A percentile compares a stretch with the other conserved stretches of the same genome.
phyloP scores from a whole-genome alignment of 2,113 vertebrate genomes.

The Chaetops frenatus region DNA sequence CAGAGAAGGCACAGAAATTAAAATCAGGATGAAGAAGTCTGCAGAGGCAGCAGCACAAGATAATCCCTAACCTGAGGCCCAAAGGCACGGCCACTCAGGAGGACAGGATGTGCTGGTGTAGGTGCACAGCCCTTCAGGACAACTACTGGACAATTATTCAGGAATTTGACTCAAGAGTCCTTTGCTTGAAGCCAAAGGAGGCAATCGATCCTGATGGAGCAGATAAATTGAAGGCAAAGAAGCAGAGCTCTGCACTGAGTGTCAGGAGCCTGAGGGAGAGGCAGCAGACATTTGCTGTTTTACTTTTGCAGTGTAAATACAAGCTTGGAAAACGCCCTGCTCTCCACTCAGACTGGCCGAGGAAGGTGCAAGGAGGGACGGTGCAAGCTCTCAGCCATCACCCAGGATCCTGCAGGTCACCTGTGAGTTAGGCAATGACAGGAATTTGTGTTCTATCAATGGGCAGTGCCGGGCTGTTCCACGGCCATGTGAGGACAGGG shows the following conservation, averaged over 20 bases:
- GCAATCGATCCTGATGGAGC: background rate
- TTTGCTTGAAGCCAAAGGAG: background rate
- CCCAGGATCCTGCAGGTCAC: background rate
- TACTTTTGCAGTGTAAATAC: background rate
- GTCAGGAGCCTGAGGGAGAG: background rate
- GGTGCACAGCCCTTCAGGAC: background rate
- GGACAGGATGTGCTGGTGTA: background rate
- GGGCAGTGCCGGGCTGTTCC: background rate
- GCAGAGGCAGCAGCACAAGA: background rate
- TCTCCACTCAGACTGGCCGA: background rate
- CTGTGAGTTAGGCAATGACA: background rate
- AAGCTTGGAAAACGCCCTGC: background rate
- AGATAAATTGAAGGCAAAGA: background rate
- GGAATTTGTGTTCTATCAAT: background rate
- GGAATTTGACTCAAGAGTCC: background rate
- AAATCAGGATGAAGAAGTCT: background rate
- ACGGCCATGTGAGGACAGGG: fast-evolving
- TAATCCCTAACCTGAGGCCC: background rate
- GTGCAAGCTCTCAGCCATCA: background rate
- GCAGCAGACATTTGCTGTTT: background rate
- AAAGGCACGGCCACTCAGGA: background rate
- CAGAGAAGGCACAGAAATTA: background rate
- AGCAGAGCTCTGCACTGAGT: background rate
- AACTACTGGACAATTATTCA: background rate
- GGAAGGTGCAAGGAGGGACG: background rate